Evolutionary conservation across 2,888 invertebrate genomes (phyloP), one percentile per base, ranked within the genome.

Genomic region (Dasysyrphus tricinctus): DNA sequence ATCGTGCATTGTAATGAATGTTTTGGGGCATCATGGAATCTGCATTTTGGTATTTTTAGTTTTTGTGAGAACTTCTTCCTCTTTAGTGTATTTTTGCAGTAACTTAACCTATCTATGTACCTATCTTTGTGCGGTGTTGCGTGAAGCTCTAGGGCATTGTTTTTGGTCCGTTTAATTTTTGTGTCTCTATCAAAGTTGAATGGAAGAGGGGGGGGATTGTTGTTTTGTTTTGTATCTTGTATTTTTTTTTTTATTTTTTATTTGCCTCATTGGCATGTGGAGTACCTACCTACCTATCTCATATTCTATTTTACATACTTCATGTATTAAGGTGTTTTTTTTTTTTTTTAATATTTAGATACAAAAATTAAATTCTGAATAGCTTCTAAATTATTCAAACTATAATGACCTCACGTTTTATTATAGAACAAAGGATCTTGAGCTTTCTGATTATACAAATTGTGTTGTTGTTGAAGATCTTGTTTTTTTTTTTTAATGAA

Each of bases 71-170:
- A 86, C 70, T 75, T 86, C 79, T 82, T 75, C 81, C 61, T 47
- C 67, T 54, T 56, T 59, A 24, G 47, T 37, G 39, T 16, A 5
- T 39, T 19, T 56, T 19, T 56, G 65, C 44, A 54, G 59, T 16
- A 14, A 16, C 32, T 63, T 11, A 3, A 32, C 39, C 11, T 72
- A 32, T n/a, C 3, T 47, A 3, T 34, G 39, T n/a, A n/a, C 59
- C 37, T 61, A 61, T 42, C 57, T 16, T 16, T 80, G 83, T 73
- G 85, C 88, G 88, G 61, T 83, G 78, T 85, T 84, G 86, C 87
- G 86, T 88, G 88, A 88, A 88, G 84, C 88, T 88, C 88, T 88
- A 88, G 88, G 88, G 88, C 88, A 88, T 88, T 88, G 86, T 88
- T 87, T 88, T 88, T 88, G 88, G 88, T 88, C 88, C 88, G 88